Evolutionary conservation across 2,888 invertebrate species (phyloP), one percentile per base, ranked within the genome.

Genomic region (Drosophila nigritarsus): DNA sequence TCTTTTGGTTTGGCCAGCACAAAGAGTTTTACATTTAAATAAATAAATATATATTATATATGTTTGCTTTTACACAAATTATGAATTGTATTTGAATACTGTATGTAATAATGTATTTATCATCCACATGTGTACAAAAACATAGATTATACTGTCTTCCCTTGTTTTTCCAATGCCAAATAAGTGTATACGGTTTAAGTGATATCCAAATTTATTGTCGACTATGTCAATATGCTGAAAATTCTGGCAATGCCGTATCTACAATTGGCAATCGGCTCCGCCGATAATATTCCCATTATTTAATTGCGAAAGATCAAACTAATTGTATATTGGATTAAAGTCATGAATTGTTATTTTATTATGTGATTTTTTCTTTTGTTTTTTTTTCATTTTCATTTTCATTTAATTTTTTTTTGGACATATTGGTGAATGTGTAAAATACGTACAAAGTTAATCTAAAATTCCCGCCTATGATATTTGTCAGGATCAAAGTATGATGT

Each of bases 401-500:
- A 42, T 49, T 64, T 18, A 42, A n/a, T 40, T 54, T 58, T 74
- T 29, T 51, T 70, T 73, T 87, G 73, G 87, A 84, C 87, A 89
- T 73, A 76, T 50, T 73, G 71, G 69, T 88, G 87, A 87, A 84
- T 83, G 87, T 89, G 78, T 78, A 75, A 83, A 83, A 81, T 83
- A 89, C 64, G 82, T 80, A 60, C 61, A 78, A 80, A 80, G 56
- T 81, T 77, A 56, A 72, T 78, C 91, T 97, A 99, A 94, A 99
- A 99, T 94, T 99, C 99, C 93, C 99, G 95, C 91, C 99, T 96
- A 93, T 99, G 99, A 93, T 99, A 99, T 93, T 98, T 98, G 93
- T 99, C 99, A 5, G 98, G 98, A 93, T 99, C 99, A 93, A 98
- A 99, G 94, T 99, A 99, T 0, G 99, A 99, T 2, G 99, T 99